Evolutionary conservation across 2,888 invertebrate species (phyloP).

Genomic region (Deroplatys truncata): DNA sequence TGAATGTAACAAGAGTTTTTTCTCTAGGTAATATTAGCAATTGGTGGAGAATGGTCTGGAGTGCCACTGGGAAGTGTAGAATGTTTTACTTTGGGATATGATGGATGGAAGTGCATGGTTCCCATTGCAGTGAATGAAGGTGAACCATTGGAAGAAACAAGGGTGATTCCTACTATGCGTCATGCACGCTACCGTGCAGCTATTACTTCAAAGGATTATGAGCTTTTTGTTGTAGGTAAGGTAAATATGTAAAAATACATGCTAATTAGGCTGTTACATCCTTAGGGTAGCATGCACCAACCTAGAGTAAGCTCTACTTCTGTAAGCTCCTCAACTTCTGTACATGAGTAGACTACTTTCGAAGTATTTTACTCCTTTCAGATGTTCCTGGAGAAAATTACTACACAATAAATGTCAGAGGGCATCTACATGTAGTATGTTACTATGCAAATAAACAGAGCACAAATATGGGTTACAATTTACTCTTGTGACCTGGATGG

Average conservation of each 20-base stretch:
- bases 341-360: no score
- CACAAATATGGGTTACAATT: no score
- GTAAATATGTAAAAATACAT: not conserved
- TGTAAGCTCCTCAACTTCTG: no score
- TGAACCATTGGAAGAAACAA: slow-evolving; percentile 32
- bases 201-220: slow-evolving; percentile 36
- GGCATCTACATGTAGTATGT: no score
- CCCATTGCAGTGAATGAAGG: slow-evolving; percentile 33
- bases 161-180: slow-evolving; percentile 38
- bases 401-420: no score
- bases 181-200: slow-evolving; percentile 38
- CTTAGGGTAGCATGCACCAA: no score
- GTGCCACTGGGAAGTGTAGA: slow-evolving; percentile 38
- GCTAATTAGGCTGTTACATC: no score
- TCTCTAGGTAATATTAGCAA: slow-evolving; percentile 37
- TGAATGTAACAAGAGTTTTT: not conserved
- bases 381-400: no score
- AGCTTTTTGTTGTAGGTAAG: slow-evolving; percentile 38
- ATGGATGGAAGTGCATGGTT: slow-evolving; percentile 39
- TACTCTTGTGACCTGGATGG: no score
- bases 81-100: slow-evolving; percentile 39
- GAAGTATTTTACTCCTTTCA: no score
- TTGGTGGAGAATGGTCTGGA: slow-evolving; percentile 40
- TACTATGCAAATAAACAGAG: no score
- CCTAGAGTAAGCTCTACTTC: no score